Base-by-base conservation (phyloP, 1,140 invertebrate species). In the Ctenoplectra terminalis region DNA sequence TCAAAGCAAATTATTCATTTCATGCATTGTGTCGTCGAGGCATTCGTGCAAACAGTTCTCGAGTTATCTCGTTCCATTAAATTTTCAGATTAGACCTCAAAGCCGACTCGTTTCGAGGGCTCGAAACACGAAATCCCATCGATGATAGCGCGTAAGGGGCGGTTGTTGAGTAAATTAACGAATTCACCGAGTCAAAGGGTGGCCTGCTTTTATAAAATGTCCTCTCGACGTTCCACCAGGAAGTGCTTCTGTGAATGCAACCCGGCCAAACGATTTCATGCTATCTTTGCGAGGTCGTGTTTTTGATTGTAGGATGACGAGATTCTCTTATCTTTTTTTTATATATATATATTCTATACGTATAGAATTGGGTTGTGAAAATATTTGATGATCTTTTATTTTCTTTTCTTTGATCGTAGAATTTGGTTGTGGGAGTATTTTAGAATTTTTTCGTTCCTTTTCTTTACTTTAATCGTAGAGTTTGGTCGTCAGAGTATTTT, bases 1-100 rank as follows among this genome's bases (percentile, higher is more conserved):
- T 71, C 66, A n/a, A 60, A 60, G 54, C 8, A 60, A 71, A 50
- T 78, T 61, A 60, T 61, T 71, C 76, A 37, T 71, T 70, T n/a
- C 34, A 70, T 67, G 54, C 61, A 29, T 73, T 60, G 50, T 52
- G 31, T 40, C 23, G 23, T 34, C 48, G 34, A 4, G 4, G 26
- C 37, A 74, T 37, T 23, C 31, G 61, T 5, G 74, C 50, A 67
- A 67, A 76, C 61, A 37, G 34, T 7, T 0, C 26, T 4, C 61
- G 34, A 56, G 61, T 54, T 29, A 31, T 34, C 20, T 43, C 48
- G 37, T 76, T 67, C 20, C 61, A 77, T 77, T 66, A 77, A 77
- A 77, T 77, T 77, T 67, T 77, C 74, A 58, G 23, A 17, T 29
- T 13, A 26, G 40, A 58, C 63, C 61, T 58, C 50, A 67, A 77